Percentiles rank a stretch among this genome's conserved stretches.
These are phyloP conservation scores for Lophotis ruficrista DNA, from an alignment of 2,113 vertebrate genomes.

Conservation along the genomic window DNA sequence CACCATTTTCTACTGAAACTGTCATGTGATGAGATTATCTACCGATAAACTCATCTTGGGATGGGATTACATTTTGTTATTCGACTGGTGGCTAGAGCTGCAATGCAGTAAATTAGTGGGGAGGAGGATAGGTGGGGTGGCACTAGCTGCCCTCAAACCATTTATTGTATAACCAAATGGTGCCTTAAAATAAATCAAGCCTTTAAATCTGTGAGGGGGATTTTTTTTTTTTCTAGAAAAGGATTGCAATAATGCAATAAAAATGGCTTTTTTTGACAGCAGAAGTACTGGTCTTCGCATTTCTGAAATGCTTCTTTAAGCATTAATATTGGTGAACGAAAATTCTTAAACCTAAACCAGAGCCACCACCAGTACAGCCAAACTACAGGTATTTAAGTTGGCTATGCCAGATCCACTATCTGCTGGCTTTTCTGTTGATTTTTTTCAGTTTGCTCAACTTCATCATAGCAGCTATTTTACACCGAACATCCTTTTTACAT, in stretches of 20 bases:
- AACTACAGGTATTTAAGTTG: background rate
- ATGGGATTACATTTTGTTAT: conserved; percentile 23
- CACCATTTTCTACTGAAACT: conserved; percentile 49
- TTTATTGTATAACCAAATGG: background rate
- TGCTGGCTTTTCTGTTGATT: background rate
- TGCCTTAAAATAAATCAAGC: background rate
- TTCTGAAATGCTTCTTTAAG: background rate
- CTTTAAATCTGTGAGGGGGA: background rate
- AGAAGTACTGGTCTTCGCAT: background rate
- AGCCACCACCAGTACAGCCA: background rate
- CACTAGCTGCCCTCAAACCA: background rate
- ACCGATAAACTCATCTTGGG: conserved; percentile 23
- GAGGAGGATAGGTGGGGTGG: background rate
- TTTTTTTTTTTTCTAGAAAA: background rate
- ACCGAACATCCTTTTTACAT: background rate
- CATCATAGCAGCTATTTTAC: background rate
- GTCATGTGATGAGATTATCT: conserved; percentile 58
- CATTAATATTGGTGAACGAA: background rate
- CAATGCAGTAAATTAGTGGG: background rate
- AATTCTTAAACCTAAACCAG: background rate
- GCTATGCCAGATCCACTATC: background rate
- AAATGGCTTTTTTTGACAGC: background rate
- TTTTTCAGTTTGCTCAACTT: background rate
- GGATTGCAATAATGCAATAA: background rate
- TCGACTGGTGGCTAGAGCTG: conserved; percentile 3